Evolutionary conservation across 2,888 invertebrate species (phyloP), one percentile per base, ranked within the genome.

Genomic region (Ornithoptera alexandrae): DNA sequence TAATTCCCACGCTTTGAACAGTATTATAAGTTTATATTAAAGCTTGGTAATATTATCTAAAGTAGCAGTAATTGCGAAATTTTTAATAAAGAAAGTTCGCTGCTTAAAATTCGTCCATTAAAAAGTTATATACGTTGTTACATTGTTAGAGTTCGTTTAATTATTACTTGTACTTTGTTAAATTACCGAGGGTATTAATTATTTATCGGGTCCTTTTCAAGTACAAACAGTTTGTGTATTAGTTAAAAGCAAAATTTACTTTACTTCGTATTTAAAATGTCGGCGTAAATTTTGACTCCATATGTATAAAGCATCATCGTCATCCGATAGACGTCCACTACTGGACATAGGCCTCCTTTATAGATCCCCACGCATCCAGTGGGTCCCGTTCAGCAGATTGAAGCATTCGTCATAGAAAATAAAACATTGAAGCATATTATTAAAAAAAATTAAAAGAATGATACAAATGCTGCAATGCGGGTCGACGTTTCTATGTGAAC

Each of bases 111-210:
- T 65, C 42, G 24, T 24, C 46, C 18, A 22, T 59, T 59, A 63
- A 68, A 30, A 68, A 68, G 30, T 68, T 64, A 53, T 59, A 18
- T 63, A 24, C 62, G 24, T 24, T 50, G 58, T 60, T 39, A 20
- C 18, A 24, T 60, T 30, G 36, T 53, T 39, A 53, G n/a, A 53
- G 18, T 68, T 60, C 22, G 59, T 46, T 60, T 69, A 65, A 56
- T 69, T 65, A 65, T 17, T 39, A 39, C 64, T 60, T 65, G 68
- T 65, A 56, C 60, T 61, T 20, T 65, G 18, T 65, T 56, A 65
- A 61, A 53, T 56, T 56, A 39, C 24, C 42, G 24, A 20, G 56
- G 53, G 24, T 60, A 24, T 20, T 62, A n/a, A 58, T 62, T 68
- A 62, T 46, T 39, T 10, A 62, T 62, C 62, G n/a, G 61, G 67